Evolutionary conservation across 35 echinoderm and acorn worm species (phyloP).

Genomic region (Holothuria glaberrima): DNA sequence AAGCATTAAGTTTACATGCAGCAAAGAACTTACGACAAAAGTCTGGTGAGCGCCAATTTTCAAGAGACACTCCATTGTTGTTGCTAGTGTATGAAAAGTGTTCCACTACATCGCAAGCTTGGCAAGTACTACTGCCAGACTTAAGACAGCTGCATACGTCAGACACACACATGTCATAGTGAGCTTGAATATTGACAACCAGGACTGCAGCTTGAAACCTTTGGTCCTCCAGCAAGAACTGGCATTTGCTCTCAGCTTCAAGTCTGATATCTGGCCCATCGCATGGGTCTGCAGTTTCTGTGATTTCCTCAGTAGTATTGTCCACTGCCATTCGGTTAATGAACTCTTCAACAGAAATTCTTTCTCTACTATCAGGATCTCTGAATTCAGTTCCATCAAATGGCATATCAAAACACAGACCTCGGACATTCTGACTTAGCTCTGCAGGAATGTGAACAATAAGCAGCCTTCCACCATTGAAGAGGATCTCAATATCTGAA

Average conservation of each 20-base stretch:
- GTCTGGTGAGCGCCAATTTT: constrained; percentile 23
- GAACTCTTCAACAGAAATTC: background rate
- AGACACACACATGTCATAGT: constrained; percentile 14
- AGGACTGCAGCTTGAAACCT: background rate
- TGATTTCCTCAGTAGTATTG: background rate
- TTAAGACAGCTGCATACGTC: background rate
- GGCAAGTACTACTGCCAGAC: background rate
- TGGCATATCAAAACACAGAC: constrained; percentile 21
- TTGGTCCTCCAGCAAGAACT: background rate
- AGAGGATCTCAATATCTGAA: background rate
- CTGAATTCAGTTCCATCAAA: constrained; percentile 15
- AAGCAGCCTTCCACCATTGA: constrained; percentile 3
- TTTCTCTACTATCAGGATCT: constrained; percentile 5
- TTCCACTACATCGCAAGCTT: constrained; percentile 29
- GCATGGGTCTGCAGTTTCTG: background rate
- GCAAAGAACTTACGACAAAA: constrained; percentile 32
- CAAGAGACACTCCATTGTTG: constrained; percentile 11
- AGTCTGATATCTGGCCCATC: background rate
- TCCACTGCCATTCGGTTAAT: constrained; percentile 5
- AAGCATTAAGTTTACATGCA: background rate
- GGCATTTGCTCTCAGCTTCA: background rate
- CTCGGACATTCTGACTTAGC: background rate
- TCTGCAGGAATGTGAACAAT: constrained; percentile 3
- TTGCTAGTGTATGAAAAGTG: constrained; percentile 32
- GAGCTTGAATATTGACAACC: background rate